These are phyloP conservation scores for Mormoops blainvillei DNA, from an alignment of 2,113 vertebrate species.

Conservation along the genomic window DNA sequence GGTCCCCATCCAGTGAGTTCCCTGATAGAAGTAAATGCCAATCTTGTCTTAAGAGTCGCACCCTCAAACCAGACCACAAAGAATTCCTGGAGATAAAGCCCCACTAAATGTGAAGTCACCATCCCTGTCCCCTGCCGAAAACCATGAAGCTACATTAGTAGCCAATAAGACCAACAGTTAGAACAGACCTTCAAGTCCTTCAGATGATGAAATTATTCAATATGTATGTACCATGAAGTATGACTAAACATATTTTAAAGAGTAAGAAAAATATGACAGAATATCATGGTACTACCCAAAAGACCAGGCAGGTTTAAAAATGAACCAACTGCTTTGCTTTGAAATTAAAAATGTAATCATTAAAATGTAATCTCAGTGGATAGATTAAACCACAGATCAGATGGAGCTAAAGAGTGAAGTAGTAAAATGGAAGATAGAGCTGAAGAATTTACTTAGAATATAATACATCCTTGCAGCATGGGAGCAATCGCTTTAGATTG, in stretches of 20 bases:
- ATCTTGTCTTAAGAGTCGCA: background rate
- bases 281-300: background rate
- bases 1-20: background rate
- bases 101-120: background rate
- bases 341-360: background rate
- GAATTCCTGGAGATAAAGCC: background rate
- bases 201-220: background rate
- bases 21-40: background rate
- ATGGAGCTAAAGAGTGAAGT: background rate
- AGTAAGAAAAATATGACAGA: background rate
- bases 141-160: background rate
- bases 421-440: background rate
- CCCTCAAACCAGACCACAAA: background rate
- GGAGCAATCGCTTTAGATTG: background rate
- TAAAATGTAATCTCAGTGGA: background rate
- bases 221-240: background rate
- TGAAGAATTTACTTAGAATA: background rate
- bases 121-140: background rate
- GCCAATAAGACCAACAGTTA: background rate
- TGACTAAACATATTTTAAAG: background rate
- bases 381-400: conserved; percentile 21
- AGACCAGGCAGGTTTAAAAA: background rate
- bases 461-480: background rate
- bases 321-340: background rate
- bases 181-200: background rate